Evolutionary conservation across 2,797 vertebrate species (phyloP), one percentile per base, ranked within the genome.

Genomic region (Tangara arthus): DNA sequence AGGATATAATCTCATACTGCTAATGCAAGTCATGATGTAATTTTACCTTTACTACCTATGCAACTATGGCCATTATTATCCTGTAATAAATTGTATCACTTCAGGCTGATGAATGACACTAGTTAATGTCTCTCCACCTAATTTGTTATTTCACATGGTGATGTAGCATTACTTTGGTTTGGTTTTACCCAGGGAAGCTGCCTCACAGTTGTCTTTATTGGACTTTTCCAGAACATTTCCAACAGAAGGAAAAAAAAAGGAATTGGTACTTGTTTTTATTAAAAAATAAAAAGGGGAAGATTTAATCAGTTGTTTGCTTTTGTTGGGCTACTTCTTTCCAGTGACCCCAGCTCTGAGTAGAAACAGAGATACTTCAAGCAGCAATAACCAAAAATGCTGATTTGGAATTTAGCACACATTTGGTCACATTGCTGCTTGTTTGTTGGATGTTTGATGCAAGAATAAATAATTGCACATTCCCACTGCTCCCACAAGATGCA

Each of bases 1-100:
- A 97, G 96, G 90, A 89, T 84, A 97, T 89, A 97, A 94, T 96
- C 91, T 96, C 94, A 88, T 84, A 71, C 59, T 88, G 89, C 93
- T 96, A 95, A 95, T 91, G 96, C 95, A 95, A 94, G 86, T 78
- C 90, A 94, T 93, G 93, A 94, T 95, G 89, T 97, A 94, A 96
- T 97, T 93, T 95, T 96, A 93, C 91, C 85, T 94, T 95, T 92
- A 94, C 91, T 94, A 78, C 94, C 95, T 90, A 84, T 64, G 82
- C 69, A 65, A 82, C 65, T 84, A 82, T 76, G 83, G 81, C 79
- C 81, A 88, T 96, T 96, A 92, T 92, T 87, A 94, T 92, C 60
- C 89, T 82, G 79, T 76, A 91, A 95, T 96, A 97, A 96, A 96
- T 93, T 4, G 34, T 79, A 91, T 91, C 94, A 92, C 83, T 96